Conservation (phyloP, 2,113 vertebrate species). For the Pycnonotus jocosus region DNA sequence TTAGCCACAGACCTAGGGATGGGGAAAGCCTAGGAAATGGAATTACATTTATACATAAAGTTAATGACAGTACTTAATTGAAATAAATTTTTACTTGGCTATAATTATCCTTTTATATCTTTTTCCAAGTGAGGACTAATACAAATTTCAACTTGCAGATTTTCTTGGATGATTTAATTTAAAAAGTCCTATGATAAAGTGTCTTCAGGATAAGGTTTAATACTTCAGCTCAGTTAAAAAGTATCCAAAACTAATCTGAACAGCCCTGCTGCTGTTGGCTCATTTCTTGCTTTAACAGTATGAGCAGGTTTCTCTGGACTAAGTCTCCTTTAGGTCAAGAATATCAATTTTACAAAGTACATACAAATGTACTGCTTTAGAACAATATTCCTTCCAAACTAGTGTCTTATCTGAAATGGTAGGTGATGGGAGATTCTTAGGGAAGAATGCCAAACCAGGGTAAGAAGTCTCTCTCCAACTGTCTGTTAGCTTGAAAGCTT, state of each 20-base stretch:
- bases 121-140: background rate
- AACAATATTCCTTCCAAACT: background rate
- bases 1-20: background rate
- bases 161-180: background rate
- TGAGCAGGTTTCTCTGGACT: background rate
- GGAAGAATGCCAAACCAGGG: background rate
- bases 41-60: background rate
- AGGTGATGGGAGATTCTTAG: background rate
- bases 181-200: background rate
- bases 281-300: background rate
- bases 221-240: background rate
- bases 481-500: background rate
- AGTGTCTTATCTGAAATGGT: background rate
- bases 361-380: background rate
- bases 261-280: background rate
- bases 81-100: background rate
- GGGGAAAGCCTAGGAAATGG: background rate
- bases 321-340: background rate
- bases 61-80: background rate
- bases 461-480: background rate
- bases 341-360: background rate
- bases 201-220: background rate
- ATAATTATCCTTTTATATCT: background rate
- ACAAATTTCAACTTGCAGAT: background rate
- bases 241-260: background rate